Evolutionary conservation across 35 echinoderm and acorn worm species (phyloP).

Genomic region (Hemicentrotus pulcherrimus): DNA sequence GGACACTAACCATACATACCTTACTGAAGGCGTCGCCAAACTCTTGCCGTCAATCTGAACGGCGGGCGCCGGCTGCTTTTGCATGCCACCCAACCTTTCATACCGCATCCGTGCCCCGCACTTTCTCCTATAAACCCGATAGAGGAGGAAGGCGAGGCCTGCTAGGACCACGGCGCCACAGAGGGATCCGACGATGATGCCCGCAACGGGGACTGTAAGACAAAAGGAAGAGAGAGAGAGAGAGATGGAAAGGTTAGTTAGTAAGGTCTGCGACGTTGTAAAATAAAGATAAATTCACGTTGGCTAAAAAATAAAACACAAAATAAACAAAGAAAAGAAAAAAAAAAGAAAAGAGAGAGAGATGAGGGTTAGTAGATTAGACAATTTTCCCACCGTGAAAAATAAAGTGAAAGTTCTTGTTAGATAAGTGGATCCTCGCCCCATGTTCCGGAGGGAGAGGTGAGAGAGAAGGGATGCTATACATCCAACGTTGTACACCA

Average conservation of each 20-base stretch:
- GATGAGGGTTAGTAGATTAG: too few species aligned
- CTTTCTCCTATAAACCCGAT: slow-evolving; percentile 83
- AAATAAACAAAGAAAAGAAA: too few species aligned
- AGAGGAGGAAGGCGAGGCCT: slow-evolving; percentile 76
- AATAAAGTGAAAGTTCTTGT: too few species aligned
- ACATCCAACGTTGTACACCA: too few species aligned
- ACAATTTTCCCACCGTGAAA: too few species aligned
- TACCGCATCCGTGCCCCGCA: slow-evolving; percentile 73
- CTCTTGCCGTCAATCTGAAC: slow-evolving; percentile 94
- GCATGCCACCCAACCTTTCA: slow-evolving; percentile 70
- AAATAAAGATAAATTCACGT: too few species aligned
- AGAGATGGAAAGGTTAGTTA: not conserved
- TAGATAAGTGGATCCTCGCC: too few species aligned
- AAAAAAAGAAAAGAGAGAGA: too few species aligned
- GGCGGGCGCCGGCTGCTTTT: slow-evolving; percentile 74
- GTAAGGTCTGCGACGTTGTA: too few species aligned
- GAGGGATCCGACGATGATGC: slow-evolving; percentile 71
- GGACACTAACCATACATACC: slow-evolving; percentile 56
- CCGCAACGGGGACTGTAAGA: slow-evolving; percentile 66
- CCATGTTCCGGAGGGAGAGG: too few species aligned
- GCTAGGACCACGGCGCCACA: slow-evolving; percentile 85
- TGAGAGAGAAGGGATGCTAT: too few species aligned
- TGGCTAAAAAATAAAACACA: too few species aligned
- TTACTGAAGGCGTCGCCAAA: slow-evolving; percentile 78
- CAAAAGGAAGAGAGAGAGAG: not conserved